Percentiles rank a stretch among this genome's conserved stretches.
Evolutionary conservation across 2,797 vertebrate species (phyloP).

Genomic region (Sparidentex hasta): DNA sequence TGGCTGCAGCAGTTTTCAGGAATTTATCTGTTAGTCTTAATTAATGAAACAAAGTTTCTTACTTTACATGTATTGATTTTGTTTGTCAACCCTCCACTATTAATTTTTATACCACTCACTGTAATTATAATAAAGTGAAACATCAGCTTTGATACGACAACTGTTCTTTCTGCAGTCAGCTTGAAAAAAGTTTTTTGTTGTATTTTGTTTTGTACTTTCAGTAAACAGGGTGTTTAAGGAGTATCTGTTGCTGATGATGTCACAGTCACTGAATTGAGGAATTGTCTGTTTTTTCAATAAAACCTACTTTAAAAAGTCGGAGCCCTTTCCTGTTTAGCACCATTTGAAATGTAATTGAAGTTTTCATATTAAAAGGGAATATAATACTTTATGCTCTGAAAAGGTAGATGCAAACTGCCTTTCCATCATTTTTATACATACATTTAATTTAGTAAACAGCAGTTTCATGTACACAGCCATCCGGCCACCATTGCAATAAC

Average conservation of each 20-base stretch:
- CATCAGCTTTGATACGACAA: slow-evolving; percentile 21
- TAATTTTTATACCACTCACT: slow-evolving; percentile 34
- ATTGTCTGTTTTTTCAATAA: slow-evolving; percentile 53
- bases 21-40: slow-evolving; percentile 43
- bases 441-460: not conserved
- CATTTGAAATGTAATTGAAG: not conserved
- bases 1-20: slow-evolving; percentile 40
- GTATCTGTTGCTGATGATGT: slow-evolving; percentile 48
- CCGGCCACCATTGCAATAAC: not conserved
- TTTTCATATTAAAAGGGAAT: not conserved
- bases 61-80: slow-evolving; percentile 20
- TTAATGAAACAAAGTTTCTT: slow-evolving; percentile 26
- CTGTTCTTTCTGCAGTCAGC: slow-evolving; percentile 36
- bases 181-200: slow-evolving; percentile 10
- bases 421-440: not conserved
- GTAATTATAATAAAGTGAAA: slow-evolving; percentile 31
- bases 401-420: no score
- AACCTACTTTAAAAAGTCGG: slow-evolving; percentile 33
- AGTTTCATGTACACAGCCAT: not conserved
- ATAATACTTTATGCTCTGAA: not conserved
- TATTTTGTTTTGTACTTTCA: slow-evolving; percentile 42
- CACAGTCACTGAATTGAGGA: slow-evolving; percentile 59
- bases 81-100: slow-evolving; percentile 13
- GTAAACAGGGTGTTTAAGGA: slow-evolving; percentile 37
- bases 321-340: not conserved